Evolutionary conservation across 2,797 vertebrate species (phyloP).

Genomic region (Melanotaenia maccullochi): DNA sequence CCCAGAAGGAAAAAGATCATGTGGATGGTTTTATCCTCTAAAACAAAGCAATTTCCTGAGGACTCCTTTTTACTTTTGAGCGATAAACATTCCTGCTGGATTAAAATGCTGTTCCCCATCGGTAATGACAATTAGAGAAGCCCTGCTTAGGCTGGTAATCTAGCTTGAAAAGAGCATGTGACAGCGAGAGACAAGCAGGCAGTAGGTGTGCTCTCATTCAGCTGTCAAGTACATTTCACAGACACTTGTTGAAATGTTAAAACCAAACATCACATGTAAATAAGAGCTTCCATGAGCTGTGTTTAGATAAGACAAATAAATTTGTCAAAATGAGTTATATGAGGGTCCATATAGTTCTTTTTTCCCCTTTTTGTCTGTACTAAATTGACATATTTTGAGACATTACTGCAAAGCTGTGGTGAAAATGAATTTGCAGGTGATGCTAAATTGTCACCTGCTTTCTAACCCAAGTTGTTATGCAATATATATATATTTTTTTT

Average conservation of each 20-base stretch:
- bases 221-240: slow-evolving; percentile 41
- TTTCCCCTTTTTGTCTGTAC: not conserved
- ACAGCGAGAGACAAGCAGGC: slow-evolving; percentile 41
- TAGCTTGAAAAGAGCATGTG: slow-evolving; percentile 52
- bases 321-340: slow-evolving; percentile 14
- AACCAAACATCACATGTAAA: slow-evolving; percentile 40
- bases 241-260: slow-evolving; percentile 40
- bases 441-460: not conserved
- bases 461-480: not conserved
- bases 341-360: not conserved
- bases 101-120: slow-evolving; percentile 41
- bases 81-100: slow-evolving; percentile 30
- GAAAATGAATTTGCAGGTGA: no score
- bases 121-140: slow-evolving; percentile 54
- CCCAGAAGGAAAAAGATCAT: not conserved
- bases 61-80: slow-evolving; percentile 13
- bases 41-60: not conserved
- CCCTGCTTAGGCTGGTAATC: slow-evolving; percentile 50
- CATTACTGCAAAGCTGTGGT: not conserved
- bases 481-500: not conserved
- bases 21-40: not conserved
- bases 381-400: not conserved
- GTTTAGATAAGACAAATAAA: slow-evolving; percentile 31
- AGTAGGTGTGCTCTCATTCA: slow-evolving; percentile 50
- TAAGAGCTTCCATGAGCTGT: not conserved